phyloP scores from a whole-genome alignment of 2,888 invertebrate species.

The Scaptomyza tumidula region DNA sequence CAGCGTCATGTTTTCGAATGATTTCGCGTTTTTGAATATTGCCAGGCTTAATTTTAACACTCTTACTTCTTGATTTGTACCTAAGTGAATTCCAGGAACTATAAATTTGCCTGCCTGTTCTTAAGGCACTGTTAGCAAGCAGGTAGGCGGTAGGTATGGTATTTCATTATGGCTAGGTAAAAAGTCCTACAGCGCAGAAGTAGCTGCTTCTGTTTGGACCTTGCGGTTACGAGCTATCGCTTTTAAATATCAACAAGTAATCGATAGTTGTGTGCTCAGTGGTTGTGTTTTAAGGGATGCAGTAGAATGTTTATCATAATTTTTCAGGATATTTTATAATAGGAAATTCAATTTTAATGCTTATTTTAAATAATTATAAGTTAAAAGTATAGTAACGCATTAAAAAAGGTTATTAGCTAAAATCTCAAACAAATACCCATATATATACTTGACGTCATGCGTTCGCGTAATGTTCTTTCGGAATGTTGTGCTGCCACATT shows the following conservation, averaged over 20 bases:
- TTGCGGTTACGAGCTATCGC: constrained; percentile 40
- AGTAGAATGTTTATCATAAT: neutral
- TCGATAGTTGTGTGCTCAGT: constrained; percentile 27
- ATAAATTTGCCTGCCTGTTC: constrained; percentile 5
- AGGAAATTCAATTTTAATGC: neutral
- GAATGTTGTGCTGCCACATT: neutral
- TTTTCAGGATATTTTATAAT: neutral
- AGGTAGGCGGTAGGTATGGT: constrained; percentile 33
- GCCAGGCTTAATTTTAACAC: constrained; percentile 6
- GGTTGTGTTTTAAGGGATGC: neutral
- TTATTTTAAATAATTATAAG: too few relatives aligned
- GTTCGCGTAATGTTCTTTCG: neutral
- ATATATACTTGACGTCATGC: neutral
- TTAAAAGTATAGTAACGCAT: neutral
- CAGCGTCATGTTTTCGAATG: constrained; percentile 58
- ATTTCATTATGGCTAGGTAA: constrained; percentile 18
- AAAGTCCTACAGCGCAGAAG: constrained; percentile 50
- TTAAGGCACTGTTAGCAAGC: constrained; percentile 26
- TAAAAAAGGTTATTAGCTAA: neutral
- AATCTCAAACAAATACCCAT: neutral
- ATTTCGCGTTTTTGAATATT: constrained; percentile 14
- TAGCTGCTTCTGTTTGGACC: constrained; percentile 45
- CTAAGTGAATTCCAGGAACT: constrained; percentile 42
- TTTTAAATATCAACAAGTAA: constrained; percentile 37
- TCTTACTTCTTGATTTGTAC: constrained; percentile 6